A percentile compares a stretch with the other conserved stretches of the same genome.
These are phyloP conservation scores for Sericinus montela DNA, from an alignment of 2,888 invertebrate genomes.

Conservation along the genomic window DNA sequence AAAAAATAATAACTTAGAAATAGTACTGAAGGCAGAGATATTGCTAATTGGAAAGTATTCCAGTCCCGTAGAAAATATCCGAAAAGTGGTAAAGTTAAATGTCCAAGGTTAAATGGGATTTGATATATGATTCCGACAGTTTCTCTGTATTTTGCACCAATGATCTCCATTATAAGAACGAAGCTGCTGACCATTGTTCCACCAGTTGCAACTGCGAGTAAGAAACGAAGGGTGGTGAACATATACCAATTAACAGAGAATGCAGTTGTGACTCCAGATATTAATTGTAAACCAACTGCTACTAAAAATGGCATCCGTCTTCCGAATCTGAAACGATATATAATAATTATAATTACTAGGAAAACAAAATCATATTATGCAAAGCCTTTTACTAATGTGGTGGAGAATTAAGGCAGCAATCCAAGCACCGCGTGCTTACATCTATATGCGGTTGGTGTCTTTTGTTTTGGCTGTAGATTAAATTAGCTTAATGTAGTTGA, in stretches of 20 bases:
- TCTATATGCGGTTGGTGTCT: too few relatives aligned
- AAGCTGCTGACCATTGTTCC: slow-evolving; percentile 91
- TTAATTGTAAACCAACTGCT: slow-evolving; percentile 85
- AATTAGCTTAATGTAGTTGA: too few relatives aligned
- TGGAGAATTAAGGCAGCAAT: too few relatives aligned
- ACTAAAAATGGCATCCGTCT: slow-evolving; percentile 85
- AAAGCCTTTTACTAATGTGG: too few relatives aligned
- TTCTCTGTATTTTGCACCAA: slow-evolving; percentile 79
- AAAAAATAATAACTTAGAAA: slow-evolving; percentile 85
- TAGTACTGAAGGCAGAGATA: slow-evolving; percentile 81
- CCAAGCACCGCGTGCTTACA: too few relatives aligned
- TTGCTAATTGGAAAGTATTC: slow-evolving; percentile 83
- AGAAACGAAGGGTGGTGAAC: slow-evolving; percentile 84
- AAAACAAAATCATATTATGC: too few relatives aligned
- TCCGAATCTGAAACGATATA: slow-evolving; percentile 80
- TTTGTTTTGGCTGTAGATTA: too few relatives aligned
- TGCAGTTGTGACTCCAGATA: slow-evolving; percentile 84
- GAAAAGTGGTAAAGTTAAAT: slow-evolving; percentile 80
- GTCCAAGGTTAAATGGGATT: slow-evolving; percentile 86
- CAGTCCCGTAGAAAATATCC: slow-evolving; percentile 84
- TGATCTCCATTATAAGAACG: slow-evolving; percentile 83
- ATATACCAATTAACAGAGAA: slow-evolving; percentile 82
- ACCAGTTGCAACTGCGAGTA: slow-evolving; percentile 87
- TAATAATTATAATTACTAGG: too few relatives aligned
- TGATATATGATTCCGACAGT: slow-evolving; percentile 85